Base-by-base conservation (phyloP, 2,113 vertebrate species). In the Ardeotis arabs region DNA sequence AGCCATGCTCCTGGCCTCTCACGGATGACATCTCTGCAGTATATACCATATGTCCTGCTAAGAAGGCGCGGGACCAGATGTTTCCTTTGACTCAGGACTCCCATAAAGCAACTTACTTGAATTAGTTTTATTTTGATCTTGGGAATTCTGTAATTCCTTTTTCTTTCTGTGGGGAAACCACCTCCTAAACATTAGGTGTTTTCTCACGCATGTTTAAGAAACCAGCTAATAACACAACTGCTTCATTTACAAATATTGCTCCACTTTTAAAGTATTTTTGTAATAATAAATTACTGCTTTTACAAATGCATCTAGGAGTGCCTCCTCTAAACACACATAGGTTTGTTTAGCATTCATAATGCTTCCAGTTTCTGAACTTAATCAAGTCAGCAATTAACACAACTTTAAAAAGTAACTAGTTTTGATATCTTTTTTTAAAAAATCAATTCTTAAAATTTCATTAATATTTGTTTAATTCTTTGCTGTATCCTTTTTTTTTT, bases 11-110 rank as follows among this genome's bases (percentile, higher is more conserved):
- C 20, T 37, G 95, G 89, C 89, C 87, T 94, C 96, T 47, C 93
- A 91, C 62, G 97, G 97, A 84, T 98, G 98, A 97, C 70, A 64
- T 97, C 96, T 67, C 95, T 96, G 83, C 96, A 95, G 96, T 29
- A 95, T 67, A 87, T 64, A 95, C 88, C 89, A 96, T 94, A 88
- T 96, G 94, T 96, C 96, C 95, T 78, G 78, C 91, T 76, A 10
- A 24, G 84, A 33, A 2, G 68, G 95, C 49, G 2, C 35, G 20
- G 95, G 55, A 93, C 97, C 98, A 98, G 97, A 98, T 98, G 98
- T 98, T 97, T 96, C 95, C 95, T 96, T 84, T 68, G 87, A 96
- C 87, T 96, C 24, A 39, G 95, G 88, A 88, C 97, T 92, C 90
- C 94, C 83, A 96, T 91, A 95, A 93, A 97, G 93, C 84, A 94